phyloP scores from a whole-genome alignment of 2,113 vertebrate genomes.

The Cercopithecus mona region DNA sequence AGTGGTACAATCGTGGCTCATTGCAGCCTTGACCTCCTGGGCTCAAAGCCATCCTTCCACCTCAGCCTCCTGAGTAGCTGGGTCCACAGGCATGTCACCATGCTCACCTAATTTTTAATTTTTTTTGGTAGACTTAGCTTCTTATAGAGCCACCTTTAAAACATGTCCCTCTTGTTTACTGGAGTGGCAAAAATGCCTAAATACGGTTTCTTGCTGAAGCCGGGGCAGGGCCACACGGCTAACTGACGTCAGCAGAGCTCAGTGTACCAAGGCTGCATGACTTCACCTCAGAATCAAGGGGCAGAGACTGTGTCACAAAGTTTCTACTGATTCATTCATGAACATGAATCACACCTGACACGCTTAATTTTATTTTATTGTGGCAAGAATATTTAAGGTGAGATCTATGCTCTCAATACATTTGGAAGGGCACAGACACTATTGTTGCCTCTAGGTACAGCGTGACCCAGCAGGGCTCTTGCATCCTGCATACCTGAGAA shows the following conservation, averaged over 20 bases:
- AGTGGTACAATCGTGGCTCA: too few relatives aligned
- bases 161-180: neutral
- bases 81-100: too few relatives aligned
- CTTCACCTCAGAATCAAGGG: neutral
- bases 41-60: too few relatives aligned
- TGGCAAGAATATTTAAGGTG: neutral
- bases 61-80: too few relatives aligned
- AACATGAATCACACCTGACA: too few relatives aligned
- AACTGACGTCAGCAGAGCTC: accelerated
- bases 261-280: neutral
- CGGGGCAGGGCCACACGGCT: neutral
- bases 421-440: neutral
- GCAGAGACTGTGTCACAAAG: neutral
- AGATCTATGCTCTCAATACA: neutral
- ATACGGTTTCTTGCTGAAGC: neutral
- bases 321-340: neutral
- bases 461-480: accelerated
- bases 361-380: neutral
- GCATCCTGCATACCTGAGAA: neutral
- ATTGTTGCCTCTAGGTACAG: accelerated
- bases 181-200: neutral
- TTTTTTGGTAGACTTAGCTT: neutral
- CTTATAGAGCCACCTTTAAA: neutral
- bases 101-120: too few relatives aligned
- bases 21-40: too few relatives aligned